These are phyloP conservation scores for Pachydiplax longipennis DNA, from an alignment of 2,888 invertebrate genomes.

Conservation along the genomic window DNA sequence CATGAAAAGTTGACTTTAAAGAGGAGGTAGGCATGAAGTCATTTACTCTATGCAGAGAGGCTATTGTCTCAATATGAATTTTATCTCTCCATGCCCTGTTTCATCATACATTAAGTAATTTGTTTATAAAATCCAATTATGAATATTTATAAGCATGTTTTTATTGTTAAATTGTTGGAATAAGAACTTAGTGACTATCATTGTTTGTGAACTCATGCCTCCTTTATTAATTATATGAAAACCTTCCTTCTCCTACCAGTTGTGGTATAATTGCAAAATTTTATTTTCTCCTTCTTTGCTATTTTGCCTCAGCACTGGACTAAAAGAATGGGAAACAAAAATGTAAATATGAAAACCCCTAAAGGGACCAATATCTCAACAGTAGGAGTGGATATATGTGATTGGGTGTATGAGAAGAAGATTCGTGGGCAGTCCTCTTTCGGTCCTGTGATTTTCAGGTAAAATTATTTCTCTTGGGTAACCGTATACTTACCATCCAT, in stretches of 20 bases:
- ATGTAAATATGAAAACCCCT: conserved; percentile 76
- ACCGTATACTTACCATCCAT: not conserved
- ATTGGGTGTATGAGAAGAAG: conserved; percentile 91
- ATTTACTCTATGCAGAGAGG: no score
- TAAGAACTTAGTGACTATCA: no score
- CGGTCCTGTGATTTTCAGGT: conserved; percentile 81
- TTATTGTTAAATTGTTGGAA: no score
- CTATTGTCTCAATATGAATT: no score
- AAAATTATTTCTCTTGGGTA: not conserved
- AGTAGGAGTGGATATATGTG: conserved; percentile 96
- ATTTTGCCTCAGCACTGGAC: conserved; percentile 80
- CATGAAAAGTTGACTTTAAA: no score
- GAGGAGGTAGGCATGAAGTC: no score
- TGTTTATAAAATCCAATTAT: no score
- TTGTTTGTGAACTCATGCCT: not conserved
- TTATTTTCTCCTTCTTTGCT: no score
- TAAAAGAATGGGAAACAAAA: conserved; percentile 91
- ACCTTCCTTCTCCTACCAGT: not conserved
- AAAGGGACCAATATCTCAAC: conserved; percentile 89
- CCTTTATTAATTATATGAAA: not conserved
- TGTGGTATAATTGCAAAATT: not conserved
- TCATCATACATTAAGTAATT: no score
- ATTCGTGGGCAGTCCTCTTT: conserved; percentile 75
- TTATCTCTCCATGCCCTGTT: no score
- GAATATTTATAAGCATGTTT: no score